Evolutionary conservation across 2,797 vertebrate genomes (phyloP).

Genomic region (Amblyopsis hoosieri): DNA sequence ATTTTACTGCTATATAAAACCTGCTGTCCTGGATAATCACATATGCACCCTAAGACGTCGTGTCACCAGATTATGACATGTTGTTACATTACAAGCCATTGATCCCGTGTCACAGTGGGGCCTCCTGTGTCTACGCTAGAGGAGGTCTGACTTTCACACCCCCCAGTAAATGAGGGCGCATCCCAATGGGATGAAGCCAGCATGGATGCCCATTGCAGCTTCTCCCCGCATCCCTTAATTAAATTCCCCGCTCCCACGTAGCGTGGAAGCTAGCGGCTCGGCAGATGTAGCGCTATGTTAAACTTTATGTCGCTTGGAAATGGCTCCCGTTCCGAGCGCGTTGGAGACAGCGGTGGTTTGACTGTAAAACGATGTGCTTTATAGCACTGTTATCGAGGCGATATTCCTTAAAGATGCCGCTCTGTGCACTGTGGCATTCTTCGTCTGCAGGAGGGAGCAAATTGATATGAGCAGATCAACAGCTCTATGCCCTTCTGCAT

Average conservation of each 20-base stretch:
- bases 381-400: constrained; percentile 79
- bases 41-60: constrained; percentile 9
- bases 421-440: constrained; percentile 63
- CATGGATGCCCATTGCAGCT: constrained; percentile 33
- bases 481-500: constrained; percentile 72
- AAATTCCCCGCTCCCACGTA: constrained; percentile 88
- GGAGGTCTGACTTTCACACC: neutral
- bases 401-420: constrained; percentile 81
- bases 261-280: constrained; percentile 88
- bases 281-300: constrained; percentile 97
- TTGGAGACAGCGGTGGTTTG: constrained; percentile 89
- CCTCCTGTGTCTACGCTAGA: neutral
- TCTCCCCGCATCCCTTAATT: constrained; percentile 79
- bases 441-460: constrained; percentile 69
- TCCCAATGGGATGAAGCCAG: constrained; percentile 22
- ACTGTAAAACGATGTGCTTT: constrained; percentile 96
- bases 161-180: constrained; percentile 17
- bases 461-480: constrained; percentile 76
- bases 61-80: constrained; percentile 16
- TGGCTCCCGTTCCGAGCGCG: constrained; percentile 92
- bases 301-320: constrained; percentile 99
- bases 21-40: constrained; percentile 30
- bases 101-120: constrained; percentile 14
- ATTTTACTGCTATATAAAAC: constrained; percentile 15
- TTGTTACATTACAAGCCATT: constrained; percentile 24